Percentiles rank a stretch among this genome's conserved stretches.
These are phyloP conservation scores for Philereme transversata DNA, from an alignment of 2,888 invertebrate species.

Conservation along the genomic window DNA sequence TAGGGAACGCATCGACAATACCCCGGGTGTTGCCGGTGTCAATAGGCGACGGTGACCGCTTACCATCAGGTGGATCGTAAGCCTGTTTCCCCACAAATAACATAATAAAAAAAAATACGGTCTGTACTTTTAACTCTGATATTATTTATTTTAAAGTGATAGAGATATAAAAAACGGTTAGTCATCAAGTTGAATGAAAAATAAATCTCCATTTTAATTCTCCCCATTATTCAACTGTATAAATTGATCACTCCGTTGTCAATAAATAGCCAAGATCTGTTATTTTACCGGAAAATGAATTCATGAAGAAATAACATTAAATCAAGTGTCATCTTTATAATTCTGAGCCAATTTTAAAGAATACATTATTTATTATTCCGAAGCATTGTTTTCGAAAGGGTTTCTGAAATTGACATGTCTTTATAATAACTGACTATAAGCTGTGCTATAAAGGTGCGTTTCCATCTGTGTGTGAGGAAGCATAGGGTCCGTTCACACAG, in stretches of 20 bases:
- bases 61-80: too few relatives aligned
- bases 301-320: constrained; percentile 22
- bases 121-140: too few relatives aligned
- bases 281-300: constrained; percentile 22
- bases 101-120: too few relatives aligned
- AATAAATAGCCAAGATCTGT: constrained; percentile 12
- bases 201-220: constrained; percentile 5
- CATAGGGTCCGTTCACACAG: too few relatives aligned
- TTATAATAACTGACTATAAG: too few relatives aligned
- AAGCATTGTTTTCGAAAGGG: constrained; percentile 13
- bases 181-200: background rate
- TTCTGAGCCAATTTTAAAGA: background rate
- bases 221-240: constrained; percentile 12
- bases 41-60: too few relatives aligned
- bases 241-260: constrained; percentile 12
- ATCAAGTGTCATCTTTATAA: constrained; percentile 23
- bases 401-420: background rate
- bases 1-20: too few relatives aligned
- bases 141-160: constrained; percentile 3
- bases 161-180: constrained; percentile 8
- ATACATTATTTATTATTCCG: background rate
- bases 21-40: too few relatives aligned
- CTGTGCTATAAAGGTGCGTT: too few relatives aligned
- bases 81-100: too few relatives aligned
- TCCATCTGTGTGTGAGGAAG: too few relatives aligned